These are phyloP conservation scores for Enteromius thamalakanensis DNA, from an alignment of 2,797 vertebrate genomes.

Conservation along the genomic window DNA sequence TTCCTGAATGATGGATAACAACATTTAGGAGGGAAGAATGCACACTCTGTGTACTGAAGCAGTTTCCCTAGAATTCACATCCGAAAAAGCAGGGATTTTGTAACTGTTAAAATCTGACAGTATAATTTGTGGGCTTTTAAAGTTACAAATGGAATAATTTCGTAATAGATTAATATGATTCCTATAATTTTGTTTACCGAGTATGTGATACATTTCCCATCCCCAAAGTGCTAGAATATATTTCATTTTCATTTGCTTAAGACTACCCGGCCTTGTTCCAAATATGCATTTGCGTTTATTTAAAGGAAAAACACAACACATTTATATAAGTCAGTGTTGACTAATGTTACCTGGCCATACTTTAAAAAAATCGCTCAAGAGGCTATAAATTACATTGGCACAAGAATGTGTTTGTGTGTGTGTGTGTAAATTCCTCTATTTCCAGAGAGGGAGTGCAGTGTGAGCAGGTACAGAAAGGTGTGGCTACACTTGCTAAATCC, in stretches of 20 bases:
- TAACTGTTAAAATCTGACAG: conserved; percentile 28
- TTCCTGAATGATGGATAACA: conserved; percentile 56
- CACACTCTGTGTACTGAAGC: conserved; percentile 20
- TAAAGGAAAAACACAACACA: conserved; percentile 20
- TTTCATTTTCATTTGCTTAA: conserved; percentile 35
- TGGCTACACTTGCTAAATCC: background rate
- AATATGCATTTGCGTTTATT: conserved; percentile 40
- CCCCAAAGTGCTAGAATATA: conserved; percentile 1
- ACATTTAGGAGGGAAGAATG: conserved; percentile 24
- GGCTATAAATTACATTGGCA: conserved; percentile 19
- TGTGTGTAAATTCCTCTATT: conserved; percentile 21
- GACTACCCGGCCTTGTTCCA: conserved; percentile 23
- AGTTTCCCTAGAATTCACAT: background rate
- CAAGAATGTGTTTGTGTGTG: background rate
- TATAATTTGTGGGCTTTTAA: conserved; percentile 35
- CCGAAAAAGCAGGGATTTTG: background rate
- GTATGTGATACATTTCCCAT: conserved; percentile 22
- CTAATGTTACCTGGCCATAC: conserved; percentile 33
- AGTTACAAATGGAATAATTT: conserved; percentile 18
- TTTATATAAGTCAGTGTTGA: conserved; percentile 24
- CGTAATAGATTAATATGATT: conserved; percentile 37
- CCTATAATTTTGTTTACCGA: conserved; percentile 28
- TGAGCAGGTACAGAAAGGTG: background rate
- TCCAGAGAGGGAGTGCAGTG: background rate
- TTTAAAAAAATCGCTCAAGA: background rate